A percentile compares a stretch with the other conserved stretches of the same genome.
Evolutionary conservation across 2,797 vertebrate genomes (phyloP).

Genomic region (Triplophysa yarkandensis): DNA sequence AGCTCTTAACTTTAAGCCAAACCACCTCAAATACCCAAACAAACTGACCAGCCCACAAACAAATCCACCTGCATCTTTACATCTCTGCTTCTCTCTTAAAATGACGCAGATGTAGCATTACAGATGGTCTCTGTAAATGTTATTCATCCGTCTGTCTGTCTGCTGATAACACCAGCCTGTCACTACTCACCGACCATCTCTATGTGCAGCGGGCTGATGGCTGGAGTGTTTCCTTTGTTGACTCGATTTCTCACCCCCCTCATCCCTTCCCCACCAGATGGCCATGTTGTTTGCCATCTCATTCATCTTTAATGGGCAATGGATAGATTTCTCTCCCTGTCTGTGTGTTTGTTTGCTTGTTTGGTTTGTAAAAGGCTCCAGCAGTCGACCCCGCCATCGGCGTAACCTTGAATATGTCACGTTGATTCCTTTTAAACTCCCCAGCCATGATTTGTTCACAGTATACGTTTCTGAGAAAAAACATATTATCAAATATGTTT

Average conservation of each 20-base stretch:
- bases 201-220: constrained; percentile 32
- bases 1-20: neutral
- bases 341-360: constrained; percentile 51
- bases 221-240: constrained; percentile 51
- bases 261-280: constrained; percentile 49
- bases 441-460: constrained; percentile 6
- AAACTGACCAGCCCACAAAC: constrained; percentile 28
- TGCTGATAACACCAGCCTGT: constrained; percentile 37
- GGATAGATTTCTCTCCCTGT: constrained; percentile 51
- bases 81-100: constrained; percentile 3
- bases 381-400: constrained; percentile 38
- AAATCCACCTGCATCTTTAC: constrained; percentile 53
- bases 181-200: constrained; percentile 1
- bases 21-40: neutral
- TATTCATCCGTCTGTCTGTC: constrained; percentile 17
- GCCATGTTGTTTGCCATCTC: constrained; percentile 63
- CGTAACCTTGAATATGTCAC: constrained; percentile 53
- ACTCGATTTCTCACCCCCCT: constrained; percentile 40
- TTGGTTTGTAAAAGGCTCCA: constrained; percentile 35
- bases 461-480: constrained; percentile 14
- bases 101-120: constrained; percentile 9
- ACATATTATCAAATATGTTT: neutral
- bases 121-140: constrained; percentile 9
- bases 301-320: constrained; percentile 71
- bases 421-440: constrained; percentile 36